These are phyloP conservation scores for Abramis brama DNA, from an alignment of 2,113 vertebrate species.

Conservation along the genomic window DNA sequence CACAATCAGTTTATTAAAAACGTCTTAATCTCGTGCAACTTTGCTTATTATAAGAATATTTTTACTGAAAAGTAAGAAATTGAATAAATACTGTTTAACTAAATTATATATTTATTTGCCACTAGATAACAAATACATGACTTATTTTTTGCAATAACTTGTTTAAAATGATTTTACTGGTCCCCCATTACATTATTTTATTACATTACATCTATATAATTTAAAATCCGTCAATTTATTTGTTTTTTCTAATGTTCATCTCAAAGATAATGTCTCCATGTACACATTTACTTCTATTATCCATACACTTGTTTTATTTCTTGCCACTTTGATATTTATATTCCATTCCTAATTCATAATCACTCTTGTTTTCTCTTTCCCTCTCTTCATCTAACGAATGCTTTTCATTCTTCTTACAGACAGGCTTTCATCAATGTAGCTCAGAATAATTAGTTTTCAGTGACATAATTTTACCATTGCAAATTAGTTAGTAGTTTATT, in stretches of 20 bases:
- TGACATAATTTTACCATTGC: neutral
- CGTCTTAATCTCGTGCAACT: neutral
- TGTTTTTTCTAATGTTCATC: neutral
- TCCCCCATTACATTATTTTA: neutral
- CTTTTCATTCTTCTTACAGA: neutral
- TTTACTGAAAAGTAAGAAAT: neutral
- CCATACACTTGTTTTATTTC: neutral
- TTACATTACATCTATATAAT: neutral
- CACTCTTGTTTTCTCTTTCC: neutral
- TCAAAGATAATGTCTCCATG: neutral
- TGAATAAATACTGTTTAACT: neutral
- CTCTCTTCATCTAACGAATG: neutral
- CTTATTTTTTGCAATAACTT: conserved; percentile 18
- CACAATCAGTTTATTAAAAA: neutral
- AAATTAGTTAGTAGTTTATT: neutral
- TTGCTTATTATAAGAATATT: neutral
- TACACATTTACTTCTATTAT: neutral
- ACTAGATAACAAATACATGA: neutral
- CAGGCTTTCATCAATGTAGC: neutral
- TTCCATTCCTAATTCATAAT: neutral
- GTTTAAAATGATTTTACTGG: neutral
- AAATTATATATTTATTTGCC: neutral
- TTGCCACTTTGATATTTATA: neutral
- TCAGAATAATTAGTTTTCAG: neutral
- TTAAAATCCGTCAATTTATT: neutral